Percentiles rank a stretch among this genome's conserved stretches.
These are phyloP conservation scores for Eupelmus urozonus DNA, from an alignment of 2,888 invertebrate species.

Conservation along the genomic window DNA sequence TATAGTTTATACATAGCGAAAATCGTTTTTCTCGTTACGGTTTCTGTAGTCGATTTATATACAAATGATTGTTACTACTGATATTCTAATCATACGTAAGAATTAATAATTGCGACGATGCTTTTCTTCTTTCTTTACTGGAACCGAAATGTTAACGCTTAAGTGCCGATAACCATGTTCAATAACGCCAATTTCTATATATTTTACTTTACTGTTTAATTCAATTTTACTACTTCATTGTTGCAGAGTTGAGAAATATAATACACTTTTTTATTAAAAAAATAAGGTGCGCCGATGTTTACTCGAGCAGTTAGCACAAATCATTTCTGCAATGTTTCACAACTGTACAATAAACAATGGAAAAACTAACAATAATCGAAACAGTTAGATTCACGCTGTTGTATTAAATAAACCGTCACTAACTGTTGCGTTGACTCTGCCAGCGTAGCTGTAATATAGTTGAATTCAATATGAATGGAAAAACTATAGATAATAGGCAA, in stretches of 20 bases:
- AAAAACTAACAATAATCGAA: background rate
- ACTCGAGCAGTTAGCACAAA: slow-evolving; percentile 42
- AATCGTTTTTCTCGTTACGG: slow-evolving; percentile 35
- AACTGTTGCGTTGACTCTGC: slow-evolving; percentile 1
- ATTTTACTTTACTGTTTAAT: slow-evolving; percentile 34
- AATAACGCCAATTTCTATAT: too few species aligned
- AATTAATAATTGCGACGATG: background rate
- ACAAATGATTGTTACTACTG: slow-evolving; percentile 32
- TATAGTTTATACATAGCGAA: slow-evolving; percentile 31
- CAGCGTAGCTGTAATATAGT: slow-evolving; percentile 12
- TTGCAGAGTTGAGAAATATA: slow-evolving; percentile 38
- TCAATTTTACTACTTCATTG: slow-evolving; percentile 31
- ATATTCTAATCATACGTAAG: slow-evolving; percentile 6
- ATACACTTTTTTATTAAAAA: slow-evolving; percentile 27
- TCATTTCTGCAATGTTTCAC: slow-evolving; percentile 22
- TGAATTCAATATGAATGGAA: slow-evolving; percentile 14
- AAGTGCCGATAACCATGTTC: slow-evolving; percentile 27
- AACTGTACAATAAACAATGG: slow-evolving; percentile 37
- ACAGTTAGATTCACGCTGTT: slow-evolving; percentile 14
- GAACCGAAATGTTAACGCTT: slow-evolving; percentile 23
- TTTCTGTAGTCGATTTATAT: slow-evolving; percentile 30
- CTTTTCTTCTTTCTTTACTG: slow-evolving; percentile 26
- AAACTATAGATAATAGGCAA: slow-evolving; percentile 64
- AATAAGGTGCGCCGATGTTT: slow-evolving; percentile 16
- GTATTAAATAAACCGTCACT: background rate